phyloP scores from a whole-genome alignment of 2,113 vertebrate genomes.

The Megalops atlanticus region DNA sequence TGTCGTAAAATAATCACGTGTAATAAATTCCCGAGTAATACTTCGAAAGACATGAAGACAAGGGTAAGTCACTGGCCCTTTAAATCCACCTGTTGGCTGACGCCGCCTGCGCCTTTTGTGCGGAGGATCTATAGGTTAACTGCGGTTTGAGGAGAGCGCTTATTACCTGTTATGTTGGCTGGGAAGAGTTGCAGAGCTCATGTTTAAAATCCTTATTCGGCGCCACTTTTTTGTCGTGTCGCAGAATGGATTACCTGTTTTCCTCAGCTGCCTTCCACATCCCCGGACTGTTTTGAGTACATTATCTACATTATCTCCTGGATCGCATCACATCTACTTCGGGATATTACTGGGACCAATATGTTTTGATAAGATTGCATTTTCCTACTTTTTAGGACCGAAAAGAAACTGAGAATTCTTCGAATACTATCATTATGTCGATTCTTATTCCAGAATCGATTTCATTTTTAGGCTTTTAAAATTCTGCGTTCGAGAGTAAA shows the following conservation, averaged over 20 bases:
- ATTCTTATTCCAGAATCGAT: neutral
- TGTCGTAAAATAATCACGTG: neutral
- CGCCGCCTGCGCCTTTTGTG: slow-evolving; percentile 23
- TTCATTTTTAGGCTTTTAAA: neutral
- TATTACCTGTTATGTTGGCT: slow-evolving; percentile 24
- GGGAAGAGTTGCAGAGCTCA: slow-evolving; percentile 26
- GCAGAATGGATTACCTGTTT: slow-evolving; percentile 49
- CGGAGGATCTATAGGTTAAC: slow-evolving; percentile 40
- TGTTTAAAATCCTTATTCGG: slow-evolving; percentile 28
- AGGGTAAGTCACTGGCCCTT: slow-evolving; percentile 39
- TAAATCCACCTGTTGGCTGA: slow-evolving; percentile 67
- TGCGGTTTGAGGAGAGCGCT: slow-evolving; percentile 18
- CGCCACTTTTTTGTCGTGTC: slow-evolving; percentile 21
- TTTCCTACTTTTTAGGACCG: neutral
- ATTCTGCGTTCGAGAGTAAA: slow-evolving; percentile 16
- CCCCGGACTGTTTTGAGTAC: slow-evolving; percentile 23
- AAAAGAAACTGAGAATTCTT: neutral
- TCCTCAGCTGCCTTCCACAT: slow-evolving; percentile 7
- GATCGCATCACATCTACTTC: slow-evolving; percentile 29
- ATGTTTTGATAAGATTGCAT: slow-evolving; percentile 1
- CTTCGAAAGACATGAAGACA: neutral
- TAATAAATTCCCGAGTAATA: neutral
- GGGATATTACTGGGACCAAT: slow-evolving; percentile 20
- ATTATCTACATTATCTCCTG: slow-evolving; percentile 13
- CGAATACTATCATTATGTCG: neutral